Base-by-base conservation (phyloP, 1,140 invertebrate genomes). In the Pseudomyrmex flavicornis region DNA sequence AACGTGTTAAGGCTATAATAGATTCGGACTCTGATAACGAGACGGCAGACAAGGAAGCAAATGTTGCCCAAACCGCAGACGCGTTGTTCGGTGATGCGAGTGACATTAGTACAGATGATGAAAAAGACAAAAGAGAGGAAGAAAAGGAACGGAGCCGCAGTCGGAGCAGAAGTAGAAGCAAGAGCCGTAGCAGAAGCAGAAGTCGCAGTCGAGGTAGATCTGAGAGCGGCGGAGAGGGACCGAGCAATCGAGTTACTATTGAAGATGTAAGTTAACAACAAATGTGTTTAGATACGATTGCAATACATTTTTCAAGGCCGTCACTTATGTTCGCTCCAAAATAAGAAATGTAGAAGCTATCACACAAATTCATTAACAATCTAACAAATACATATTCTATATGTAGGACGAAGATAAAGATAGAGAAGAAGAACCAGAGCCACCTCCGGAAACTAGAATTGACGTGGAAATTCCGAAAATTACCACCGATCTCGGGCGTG, bases 391-490 rank as follows among this genome's bases (percentile, higher is more conserved):
- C 83, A 89, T 80, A 90, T 79, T 89, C 74, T 26, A 63, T 77
- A 85, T 91, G 68, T 88, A 94, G 95, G 95, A 91, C 82, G 93
- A 95, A 0, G 95, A 96, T 75, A 95, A 96, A 59, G 96, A 96
- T 70, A 96, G 96, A 90, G 96, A 97, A 89, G 96, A 96, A 88
- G 97, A 97, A 89, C 96, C 96, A 61, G 97, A 98, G 87, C 96
- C 96, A 17, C 95, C 97, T 26, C 98, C 98, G 46, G 98, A 99
- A 95, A 99, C 98, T 0, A 95, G 98, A 90, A 99, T 99, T 74
- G 98, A 99, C 92, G 98, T 99, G 0, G 98, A 99, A 95, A 99
- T 99, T 91, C 98, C 99, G 0, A 97, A 98, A 94, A 99, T 99
- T 85, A 96, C 96, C 66, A 98, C 98, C 10, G 97, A 99, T 94